Evolutionary conservation across 2,888 invertebrate genomes (phyloP), one percentile per base, ranked within the genome.

Genomic region (Metellina segmentata): DNA sequence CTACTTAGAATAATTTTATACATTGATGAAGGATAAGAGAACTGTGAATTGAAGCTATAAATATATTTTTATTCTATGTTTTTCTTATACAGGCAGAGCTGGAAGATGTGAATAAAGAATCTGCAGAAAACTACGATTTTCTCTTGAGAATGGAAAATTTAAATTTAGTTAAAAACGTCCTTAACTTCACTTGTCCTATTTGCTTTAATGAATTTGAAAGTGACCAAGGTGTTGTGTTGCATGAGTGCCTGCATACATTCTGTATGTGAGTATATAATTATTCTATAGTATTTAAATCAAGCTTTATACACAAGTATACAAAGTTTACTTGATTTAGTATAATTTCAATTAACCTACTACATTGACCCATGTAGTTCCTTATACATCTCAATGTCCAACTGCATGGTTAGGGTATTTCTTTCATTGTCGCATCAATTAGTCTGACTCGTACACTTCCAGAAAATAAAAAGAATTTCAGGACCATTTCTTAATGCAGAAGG

Each of bases 241-340:
- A 98, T 82, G 98, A 98, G 94, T 98, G 98, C 95, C 96, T 98
- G 70, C 98, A 98, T 95, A 96, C 96, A 92, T 98, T 98, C 95
- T 98, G 98, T 96, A 97, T 96, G 96, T 96, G 94, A 94, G 94
- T 86, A 89, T 53, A n/a, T 34, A 7, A 48, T 16, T 81, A 49
- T 48, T 20, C 0, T 81, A 6, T 4, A 69, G 7, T 16, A 19
- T 5, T 13, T 34, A 69, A 71, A 8, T 72, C 2, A 82, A 69
- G 11, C 34, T 34, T 34, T 34, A 34, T 4, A 34, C 34, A 34
- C 34, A 34, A 34, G 34, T 34, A 7, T 13, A 8, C 13, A 16
- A 19, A 49, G 6, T 49, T 48, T 48, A n/a, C 0, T 78, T 48
- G 49, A 78, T 8, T 6, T n/a, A 48, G 16, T 78, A 49, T 51